Conservation (phyloP, 1,140 invertebrate species). For the Zaprionus taronus region DNA sequence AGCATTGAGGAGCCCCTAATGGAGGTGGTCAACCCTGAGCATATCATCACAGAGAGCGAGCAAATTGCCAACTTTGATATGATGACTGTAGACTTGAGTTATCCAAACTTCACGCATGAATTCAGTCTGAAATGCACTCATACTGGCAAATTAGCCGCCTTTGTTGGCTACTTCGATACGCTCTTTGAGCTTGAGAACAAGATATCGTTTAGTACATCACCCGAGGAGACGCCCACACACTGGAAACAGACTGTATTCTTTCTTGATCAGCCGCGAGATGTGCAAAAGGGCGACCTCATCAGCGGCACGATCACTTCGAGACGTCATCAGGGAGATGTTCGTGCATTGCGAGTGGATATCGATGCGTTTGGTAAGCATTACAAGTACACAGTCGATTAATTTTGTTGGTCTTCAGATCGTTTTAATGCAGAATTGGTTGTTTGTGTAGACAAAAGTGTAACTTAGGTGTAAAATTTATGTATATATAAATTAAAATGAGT, state of each 20-base stretch:
- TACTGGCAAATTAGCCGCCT: slow-evolving; percentile 92
- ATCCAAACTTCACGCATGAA: slow-evolving; percentile 91
- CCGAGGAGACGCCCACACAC: slow-evolving; percentile 91
- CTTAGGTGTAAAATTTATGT: slow-evolving; percentile 66
- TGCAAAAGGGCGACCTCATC: slow-evolving; percentile 91
- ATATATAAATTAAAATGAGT: slow-evolving; percentile 75
- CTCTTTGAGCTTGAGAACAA: slow-evolving; percentile 91
- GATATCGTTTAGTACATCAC: slow-evolving; percentile 90
- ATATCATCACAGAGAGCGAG: slow-evolving; percentile 90
- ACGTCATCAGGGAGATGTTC: slow-evolving; percentile 86
- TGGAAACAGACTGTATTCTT: slow-evolving; percentile 99
- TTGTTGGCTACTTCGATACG: slow-evolving; percentile 97
- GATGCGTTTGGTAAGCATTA: slow-evolving; percentile 68
- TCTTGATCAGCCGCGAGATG: slow-evolving; percentile 89
- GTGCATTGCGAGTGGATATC: slow-evolving; percentile 87
- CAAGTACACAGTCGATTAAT: slow-evolving; percentile 72
- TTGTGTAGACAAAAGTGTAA: slow-evolving; percentile 57
- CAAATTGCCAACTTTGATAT: slow-evolving; percentile 91
- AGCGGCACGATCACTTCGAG: slow-evolving; percentile 88
- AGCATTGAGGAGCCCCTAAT: slow-evolving; percentile 95
- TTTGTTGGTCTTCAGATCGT: slow-evolving; percentile 53
- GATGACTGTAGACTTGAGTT: slow-evolving; percentile 91
- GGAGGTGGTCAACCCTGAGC: slow-evolving; percentile 91
- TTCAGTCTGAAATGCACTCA: slow-evolving; percentile 90
- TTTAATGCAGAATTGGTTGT: slow-evolving; percentile 67